These are phyloP conservation scores for Nemotelus pantherinus DNA, from an alignment of 2,888 invertebrate species.

Conservation along the genomic window DNA sequence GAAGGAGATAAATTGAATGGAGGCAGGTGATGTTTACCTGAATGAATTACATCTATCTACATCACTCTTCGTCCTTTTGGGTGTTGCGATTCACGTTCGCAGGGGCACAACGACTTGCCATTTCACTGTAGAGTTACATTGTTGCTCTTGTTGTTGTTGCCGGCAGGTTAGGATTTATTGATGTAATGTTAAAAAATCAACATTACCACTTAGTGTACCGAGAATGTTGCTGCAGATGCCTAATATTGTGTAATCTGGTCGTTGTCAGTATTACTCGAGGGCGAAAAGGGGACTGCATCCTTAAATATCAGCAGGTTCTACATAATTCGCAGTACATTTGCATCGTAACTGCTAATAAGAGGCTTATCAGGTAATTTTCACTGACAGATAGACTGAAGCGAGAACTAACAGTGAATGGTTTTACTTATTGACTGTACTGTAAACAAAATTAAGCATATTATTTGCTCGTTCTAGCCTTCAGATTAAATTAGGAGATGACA, in stretches of 20 bases:
- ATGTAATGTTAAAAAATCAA: not conserved
- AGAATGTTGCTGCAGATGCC: slow-evolving; percentile 16
- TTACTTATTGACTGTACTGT: not conserved
- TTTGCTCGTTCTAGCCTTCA: too few relatives aligned
- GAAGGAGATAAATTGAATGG: slow-evolving; percentile 16
- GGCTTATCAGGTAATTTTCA: not conserved
- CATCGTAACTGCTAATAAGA: not conserved
- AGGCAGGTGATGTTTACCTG: slow-evolving; percentile 26
- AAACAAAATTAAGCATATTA: not conserved
- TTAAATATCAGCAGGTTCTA: not conserved
- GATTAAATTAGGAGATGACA: too few relatives aligned
- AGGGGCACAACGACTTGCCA: not conserved
- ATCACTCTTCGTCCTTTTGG: not conserved
- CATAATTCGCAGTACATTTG: slow-evolving; percentile 3
- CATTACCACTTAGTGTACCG: not conserved
- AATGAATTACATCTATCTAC: slow-evolving; percentile 17
- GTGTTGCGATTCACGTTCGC: not conserved
- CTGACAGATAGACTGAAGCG: not conserved
- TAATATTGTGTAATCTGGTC: not conserved
- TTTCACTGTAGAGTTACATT: slow-evolving; percentile 11
- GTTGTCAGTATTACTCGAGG: not conserved
- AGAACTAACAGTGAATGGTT: not conserved
- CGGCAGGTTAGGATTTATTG: not conserved
- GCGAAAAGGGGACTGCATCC: not conserved
- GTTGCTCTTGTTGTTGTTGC: not conserved